These are phyloP conservation scores for Gila robusta DNA, from an alignment of 2,797 vertebrate species.

Conservation along the genomic window DNA sequence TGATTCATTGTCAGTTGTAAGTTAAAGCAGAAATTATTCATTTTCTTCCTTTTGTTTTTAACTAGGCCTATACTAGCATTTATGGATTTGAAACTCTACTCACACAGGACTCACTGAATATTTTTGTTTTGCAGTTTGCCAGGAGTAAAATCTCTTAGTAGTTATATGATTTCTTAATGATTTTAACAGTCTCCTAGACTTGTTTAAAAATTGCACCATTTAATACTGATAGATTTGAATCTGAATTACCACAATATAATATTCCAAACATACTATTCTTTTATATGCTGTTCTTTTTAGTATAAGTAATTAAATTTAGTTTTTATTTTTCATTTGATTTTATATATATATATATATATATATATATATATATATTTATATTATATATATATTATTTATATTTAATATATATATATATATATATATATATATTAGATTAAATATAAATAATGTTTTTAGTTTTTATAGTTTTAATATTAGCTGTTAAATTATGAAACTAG, in stretches of 20 bases:
- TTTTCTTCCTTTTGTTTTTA: neutral
- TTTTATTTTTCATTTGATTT: neutral
- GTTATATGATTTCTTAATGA: constrained; percentile 14
- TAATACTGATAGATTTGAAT: neutral
- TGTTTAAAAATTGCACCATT: neutral
- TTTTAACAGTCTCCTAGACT: neutral
- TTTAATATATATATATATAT: neutral
- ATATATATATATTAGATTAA: neutral
- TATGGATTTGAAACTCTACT: neutral
- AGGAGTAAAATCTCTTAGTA: neutral
- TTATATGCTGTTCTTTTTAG: neutral
- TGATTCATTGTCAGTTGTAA: neutral
- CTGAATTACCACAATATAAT: neutral
- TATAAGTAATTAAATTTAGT: neutral
- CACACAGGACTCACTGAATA: neutral
- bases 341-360: neutral
- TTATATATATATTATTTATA: neutral
- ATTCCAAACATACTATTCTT: neutral
- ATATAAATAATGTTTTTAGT: neutral
- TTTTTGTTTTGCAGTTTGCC: constrained; percentile 5
- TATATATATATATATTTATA: neutral
- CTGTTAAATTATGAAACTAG: neutral
- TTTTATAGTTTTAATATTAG: neutral
- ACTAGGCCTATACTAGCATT: neutral
- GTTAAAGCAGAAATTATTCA: neutral